phyloP scores from a whole-genome alignment of 2,888 invertebrate species.

The Ashinkailepas kermadecensis region DNA sequence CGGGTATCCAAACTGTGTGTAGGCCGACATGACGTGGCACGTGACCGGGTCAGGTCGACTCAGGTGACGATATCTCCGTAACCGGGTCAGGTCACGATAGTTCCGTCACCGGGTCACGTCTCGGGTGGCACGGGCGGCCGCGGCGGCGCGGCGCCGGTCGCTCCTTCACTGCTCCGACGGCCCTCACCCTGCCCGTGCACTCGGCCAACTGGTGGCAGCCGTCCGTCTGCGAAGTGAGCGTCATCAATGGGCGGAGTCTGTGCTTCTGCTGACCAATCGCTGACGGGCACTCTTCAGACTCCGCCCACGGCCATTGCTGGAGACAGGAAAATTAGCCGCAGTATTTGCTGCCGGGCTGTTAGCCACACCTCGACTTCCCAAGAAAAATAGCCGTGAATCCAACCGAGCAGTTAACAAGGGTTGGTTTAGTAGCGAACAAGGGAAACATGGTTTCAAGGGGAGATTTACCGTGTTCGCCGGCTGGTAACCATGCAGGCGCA shows the following conservation, averaged over 20 bases:
- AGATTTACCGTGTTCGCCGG: conserved; percentile 2
- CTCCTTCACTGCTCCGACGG: not conserved
- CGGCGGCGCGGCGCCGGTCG: not conserved
- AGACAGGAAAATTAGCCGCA: not conserved
- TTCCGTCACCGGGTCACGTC: not conserved
- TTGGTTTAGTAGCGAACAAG: conserved; percentile 5
- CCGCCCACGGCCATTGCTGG: conserved; percentile 10
- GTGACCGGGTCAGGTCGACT: not conserved
- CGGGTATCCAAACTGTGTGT: no score
- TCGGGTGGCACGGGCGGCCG: not conserved
- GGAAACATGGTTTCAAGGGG: conserved; percentile 1
- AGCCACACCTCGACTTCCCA: not conserved
- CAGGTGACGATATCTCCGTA: not conserved
- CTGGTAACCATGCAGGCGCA: not conserved
- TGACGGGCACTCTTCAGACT: not conserved
- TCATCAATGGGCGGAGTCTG: not conserved
- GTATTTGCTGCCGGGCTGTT: not conserved
- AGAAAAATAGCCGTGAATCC: conserved; percentile 5
- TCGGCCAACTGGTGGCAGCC: not conserved
- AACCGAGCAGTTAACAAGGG: not conserved
- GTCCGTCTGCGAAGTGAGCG: not conserved
- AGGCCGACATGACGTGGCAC: not conserved
- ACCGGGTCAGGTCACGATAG: not conserved
- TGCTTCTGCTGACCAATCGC: not conserved
- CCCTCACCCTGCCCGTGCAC: not conserved